Conservation (phyloP, 2,888 invertebrate species). For the Philhelius pedissequus region DNA sequence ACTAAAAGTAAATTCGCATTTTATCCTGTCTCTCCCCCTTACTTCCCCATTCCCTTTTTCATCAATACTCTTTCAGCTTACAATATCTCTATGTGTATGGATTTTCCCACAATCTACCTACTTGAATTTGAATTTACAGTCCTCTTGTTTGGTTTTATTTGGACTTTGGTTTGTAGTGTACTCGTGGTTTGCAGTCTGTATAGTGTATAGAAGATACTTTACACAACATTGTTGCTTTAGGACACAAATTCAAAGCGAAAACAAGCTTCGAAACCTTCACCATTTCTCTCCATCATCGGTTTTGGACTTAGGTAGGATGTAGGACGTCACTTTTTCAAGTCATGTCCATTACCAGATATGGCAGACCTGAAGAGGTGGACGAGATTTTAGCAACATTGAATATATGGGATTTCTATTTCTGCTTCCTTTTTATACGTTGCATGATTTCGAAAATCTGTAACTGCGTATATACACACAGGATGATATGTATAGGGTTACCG, state of each 20-base stretch:
- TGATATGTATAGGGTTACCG: neutral
- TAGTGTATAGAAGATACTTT: no score
- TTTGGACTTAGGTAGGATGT: neutral
- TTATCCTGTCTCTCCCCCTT: neutral
- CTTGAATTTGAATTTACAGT: conserved; percentile 45
- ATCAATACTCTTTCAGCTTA: no score
- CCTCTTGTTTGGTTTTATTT: conserved; percentile 12
- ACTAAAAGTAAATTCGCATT: conserved; percentile 35
- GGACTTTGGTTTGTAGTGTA: neutral
- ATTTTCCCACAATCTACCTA: conserved; percentile 55
- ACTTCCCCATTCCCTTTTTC: neutral
- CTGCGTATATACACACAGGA: no score
- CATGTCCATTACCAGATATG: conserved; percentile 8
- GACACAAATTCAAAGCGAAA: neutral
- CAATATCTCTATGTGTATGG: no score
- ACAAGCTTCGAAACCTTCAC: neutral
- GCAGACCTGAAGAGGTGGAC: conserved; percentile 42
- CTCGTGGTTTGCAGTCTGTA: neutral
- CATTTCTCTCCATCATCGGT: neutral
- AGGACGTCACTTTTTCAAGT: conserved; percentile 11
- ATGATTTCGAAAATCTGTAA: neutral
- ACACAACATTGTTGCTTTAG: neutral
- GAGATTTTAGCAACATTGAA: conserved; percentile 9
- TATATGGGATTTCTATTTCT: conserved; percentile 24
- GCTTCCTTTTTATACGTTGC: neutral